A percentile compares a stretch with the other conserved stretches of the same genome.
These are phyloP conservation scores for Eilema griseolum DNA, from an alignment of 2,888 invertebrate genomes.

Conservation along the genomic window DNA sequence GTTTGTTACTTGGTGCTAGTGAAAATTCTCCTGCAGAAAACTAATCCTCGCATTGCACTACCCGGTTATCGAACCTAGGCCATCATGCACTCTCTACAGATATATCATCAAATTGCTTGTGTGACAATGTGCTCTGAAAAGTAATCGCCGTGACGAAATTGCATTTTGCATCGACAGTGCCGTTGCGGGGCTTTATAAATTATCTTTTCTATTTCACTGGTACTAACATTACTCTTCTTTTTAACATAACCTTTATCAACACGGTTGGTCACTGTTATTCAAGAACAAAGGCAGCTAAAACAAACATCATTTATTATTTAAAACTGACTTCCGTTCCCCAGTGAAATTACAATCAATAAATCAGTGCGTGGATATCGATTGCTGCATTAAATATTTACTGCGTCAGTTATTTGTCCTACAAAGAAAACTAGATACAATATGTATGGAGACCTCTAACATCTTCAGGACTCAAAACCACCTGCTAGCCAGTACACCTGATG, in stretches of 20 bases:
- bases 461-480: not conserved
- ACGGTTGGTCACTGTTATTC: not conserved
- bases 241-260: not conserved
- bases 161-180: too few relatives aligned
- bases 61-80: not conserved
- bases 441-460: not conserved
- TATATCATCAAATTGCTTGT: not conserved
- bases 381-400: not conserved
- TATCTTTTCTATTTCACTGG: not conserved
- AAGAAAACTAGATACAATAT: not conserved
- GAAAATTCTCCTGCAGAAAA: not conserved
- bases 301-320: conserved; percentile 8
- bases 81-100: too few relatives aligned
- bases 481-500: not conserved
- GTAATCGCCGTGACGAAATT: too few relatives aligned
- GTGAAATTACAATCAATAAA: not conserved
- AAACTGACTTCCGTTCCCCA: conserved; percentile 3
- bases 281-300: conserved; percentile 6
- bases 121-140: not conserved
- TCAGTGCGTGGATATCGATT: not conserved
- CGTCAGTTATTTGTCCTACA: not conserved
- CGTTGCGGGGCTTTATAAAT: not conserved
- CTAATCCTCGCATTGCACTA: not conserved
- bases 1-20: not conserved
- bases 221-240: conserved; percentile 3